A percentile compares a stretch with the other conserved stretches of the same genome.
Evolutionary conservation across 64 coral and sea anemone species (phyloP).

Genomic region (Montipora sp.): DNA sequence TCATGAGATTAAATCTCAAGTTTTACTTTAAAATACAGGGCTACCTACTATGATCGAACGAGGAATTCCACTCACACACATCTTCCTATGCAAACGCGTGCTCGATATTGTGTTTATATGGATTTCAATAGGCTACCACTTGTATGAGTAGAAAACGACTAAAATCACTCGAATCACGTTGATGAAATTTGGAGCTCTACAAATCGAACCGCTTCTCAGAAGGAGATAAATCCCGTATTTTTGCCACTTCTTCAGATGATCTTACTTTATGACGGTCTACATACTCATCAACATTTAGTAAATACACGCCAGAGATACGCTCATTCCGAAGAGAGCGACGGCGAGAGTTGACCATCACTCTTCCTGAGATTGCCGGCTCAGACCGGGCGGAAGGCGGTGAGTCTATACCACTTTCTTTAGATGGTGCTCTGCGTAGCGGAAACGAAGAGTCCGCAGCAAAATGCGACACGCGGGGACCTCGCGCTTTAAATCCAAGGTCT

Average conservation of each 20-base stretch:
- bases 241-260: slow-evolving; percentile 80
- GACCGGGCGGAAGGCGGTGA: slow-evolving; percentile 38
- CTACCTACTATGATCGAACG: not conserved
- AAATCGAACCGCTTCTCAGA: slow-evolving; percentile 78
- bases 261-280: slow-evolving; percentile 84
- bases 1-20: no score
- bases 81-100: no score
- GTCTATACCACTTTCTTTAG: slow-evolving; percentile 29
- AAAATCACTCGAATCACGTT: not conserved
- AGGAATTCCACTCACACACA: no score
- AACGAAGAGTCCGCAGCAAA: not conserved
- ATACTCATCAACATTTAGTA: slow-evolving; percentile 87
- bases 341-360: not conserved
- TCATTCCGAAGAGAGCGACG: slow-evolving; percentile 43
- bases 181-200: not conserved
- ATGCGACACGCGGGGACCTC: not conserved
- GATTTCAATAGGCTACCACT: not conserved
- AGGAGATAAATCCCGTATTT: slow-evolving; percentile 78
- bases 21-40: no score
- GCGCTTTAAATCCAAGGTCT: not conserved
- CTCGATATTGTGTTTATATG: not conserved
- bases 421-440: not conserved
- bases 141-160: not conserved
- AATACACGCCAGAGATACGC: slow-evolving; percentile 64
- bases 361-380: slow-evolving; percentile 4